Evolutionary conservation across 2,113 vertebrate species (phyloP), one percentile per base, ranked within the genome.

Genomic region (Corynorhinus townsendii): DNA sequence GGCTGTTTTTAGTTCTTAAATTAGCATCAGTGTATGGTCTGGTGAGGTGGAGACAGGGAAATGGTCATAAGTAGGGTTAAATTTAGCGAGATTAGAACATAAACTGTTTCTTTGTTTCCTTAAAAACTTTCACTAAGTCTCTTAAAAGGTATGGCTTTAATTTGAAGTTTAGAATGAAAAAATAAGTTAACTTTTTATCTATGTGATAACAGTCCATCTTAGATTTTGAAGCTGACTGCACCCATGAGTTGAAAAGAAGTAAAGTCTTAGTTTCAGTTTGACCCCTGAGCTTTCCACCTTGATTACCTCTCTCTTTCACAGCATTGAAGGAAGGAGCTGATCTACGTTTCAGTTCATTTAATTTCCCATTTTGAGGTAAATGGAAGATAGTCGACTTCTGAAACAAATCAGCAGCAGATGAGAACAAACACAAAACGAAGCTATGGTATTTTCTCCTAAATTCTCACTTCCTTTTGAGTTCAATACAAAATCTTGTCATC

Each of bases 351-450:
- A 24, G 40, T 92, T 85, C 75, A 82, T 40, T 82, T 81, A 54
- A 77, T 89, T 92, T 95, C 83, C 35, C 40, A 35, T 84, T 97
- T 79, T 95, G 84, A 76, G 87, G 66, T 75, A 80, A 79, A 69
- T 38, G 38, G 49, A 77, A 73, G 15, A 49, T 5, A 38, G 30
- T 38, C 59, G 16, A 33, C 43, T 64, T 59, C 45, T 59, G 72
- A 90, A 90, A 33, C 40, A 52, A 45, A 52, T 22, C n/a, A 20
- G 77, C n/a, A 20, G 77, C 71, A 72, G 33, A 56, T 2, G 22
- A 47, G 15, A 81, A 52, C 24, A 33, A 12, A 9, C 56, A 20
- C 19, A n/a, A 45, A 71, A 35, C n/a, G 15, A 16, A 30, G 7
- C 56, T 40, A 0, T 56, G 10, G 30, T 30, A 38, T 76, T 95